Conservation (phyloP, 2,797 vertebrate species). For the Spheniscus humboldti region DNA sequence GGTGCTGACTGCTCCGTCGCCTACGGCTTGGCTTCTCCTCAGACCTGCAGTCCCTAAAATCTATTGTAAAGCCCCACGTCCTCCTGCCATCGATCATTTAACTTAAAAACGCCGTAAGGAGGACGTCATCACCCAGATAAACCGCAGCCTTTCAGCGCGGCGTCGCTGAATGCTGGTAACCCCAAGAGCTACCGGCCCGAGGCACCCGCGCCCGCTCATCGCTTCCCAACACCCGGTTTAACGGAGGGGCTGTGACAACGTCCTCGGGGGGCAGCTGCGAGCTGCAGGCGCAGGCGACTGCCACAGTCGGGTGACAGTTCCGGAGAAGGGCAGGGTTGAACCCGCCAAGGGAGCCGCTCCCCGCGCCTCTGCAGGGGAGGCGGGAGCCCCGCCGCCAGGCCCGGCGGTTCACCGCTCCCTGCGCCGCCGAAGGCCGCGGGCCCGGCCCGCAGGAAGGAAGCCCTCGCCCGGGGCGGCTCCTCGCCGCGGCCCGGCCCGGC, state of each 20-base stretch:
- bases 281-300: not conserved
- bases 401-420: not conserved
- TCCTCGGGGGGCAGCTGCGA: too few species aligned
- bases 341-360: not conserved
- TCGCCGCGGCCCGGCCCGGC: too few species aligned
- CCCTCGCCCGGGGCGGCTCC: not conserved
- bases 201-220: not conserved
- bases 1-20: fast-evolving
- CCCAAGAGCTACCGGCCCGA: not conserved
- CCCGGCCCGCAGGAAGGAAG: too few species aligned
- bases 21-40: not conserved
- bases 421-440: not conserved
- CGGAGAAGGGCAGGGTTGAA: not conserved
- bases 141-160: not conserved
- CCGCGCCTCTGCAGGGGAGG: not conserved
- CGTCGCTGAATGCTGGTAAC: too few species aligned
- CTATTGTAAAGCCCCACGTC: not conserved
- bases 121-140: too few species aligned
- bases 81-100: too few species aligned
- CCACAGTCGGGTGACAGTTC: not conserved
- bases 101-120: not conserved
- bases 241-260: not conserved
- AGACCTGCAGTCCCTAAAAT: not conserved
- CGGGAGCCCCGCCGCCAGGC: not conserved
- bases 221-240: not conserved